A percentile compares a stretch with the other conserved stretches of the same genome.
phyloP scores from a whole-genome alignment of 1,140 invertebrate genomes.

The Archivesica marissinica region DNA sequence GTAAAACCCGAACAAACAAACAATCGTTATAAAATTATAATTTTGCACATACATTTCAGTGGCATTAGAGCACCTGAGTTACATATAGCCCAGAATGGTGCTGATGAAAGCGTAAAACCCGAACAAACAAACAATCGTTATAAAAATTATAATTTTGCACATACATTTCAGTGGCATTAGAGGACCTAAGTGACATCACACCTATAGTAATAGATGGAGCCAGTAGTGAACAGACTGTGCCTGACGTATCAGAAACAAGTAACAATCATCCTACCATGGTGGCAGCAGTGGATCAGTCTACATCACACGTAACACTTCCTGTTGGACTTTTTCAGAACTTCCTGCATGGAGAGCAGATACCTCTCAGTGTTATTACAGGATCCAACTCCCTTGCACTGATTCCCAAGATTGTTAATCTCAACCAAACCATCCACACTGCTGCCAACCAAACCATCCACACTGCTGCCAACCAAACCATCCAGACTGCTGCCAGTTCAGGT shows the following conservation, averaged over 20 bases:
- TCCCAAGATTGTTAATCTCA: conserved; percentile 37
- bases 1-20: too few species aligned
- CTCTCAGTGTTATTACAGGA: conserved; percentile 49
- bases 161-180: not conserved
- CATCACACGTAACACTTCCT: not conserved
- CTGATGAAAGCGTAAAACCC: too few species aligned
- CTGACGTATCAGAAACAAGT: not conserved
- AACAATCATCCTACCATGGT: not conserved
- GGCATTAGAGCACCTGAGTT: not conserved
- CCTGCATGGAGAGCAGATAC: not conserved
- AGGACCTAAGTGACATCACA: not conserved
- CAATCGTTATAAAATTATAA: too few species aligned
- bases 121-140: too few species aligned
- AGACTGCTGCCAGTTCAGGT: not conserved
- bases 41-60: too few species aligned
- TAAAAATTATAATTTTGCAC: too few species aligned
- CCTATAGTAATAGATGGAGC: not conserved
- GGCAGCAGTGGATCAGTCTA: conserved; percentile 11
- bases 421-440: not conserved
- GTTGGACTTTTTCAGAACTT: conserved; percentile 17
- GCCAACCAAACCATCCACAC: not conserved
- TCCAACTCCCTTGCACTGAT: conserved; percentile 26
- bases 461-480: not conserved
- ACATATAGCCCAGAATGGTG: too few species aligned
- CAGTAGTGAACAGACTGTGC: not conserved